Percentiles rank a stretch among this genome's conserved stretches.
phyloP scores from a whole-genome alignment of 2,113 vertebrate genomes.

The Oreotrochilus melanogaster region DNA sequence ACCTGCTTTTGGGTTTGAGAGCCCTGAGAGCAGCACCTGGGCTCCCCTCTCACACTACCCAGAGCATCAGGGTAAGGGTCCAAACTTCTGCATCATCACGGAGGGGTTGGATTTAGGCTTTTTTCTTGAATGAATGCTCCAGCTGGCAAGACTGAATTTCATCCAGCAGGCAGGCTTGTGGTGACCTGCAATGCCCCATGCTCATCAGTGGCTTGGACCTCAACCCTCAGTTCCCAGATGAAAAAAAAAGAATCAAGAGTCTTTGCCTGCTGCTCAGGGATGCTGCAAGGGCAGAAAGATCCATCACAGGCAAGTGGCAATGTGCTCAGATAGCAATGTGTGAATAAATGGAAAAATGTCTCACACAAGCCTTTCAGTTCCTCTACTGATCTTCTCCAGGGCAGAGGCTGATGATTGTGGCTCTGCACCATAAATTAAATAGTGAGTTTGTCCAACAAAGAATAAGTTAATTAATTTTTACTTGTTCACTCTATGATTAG shows the following conservation, averaged over 20 bases:
- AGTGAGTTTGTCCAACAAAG: slow-evolving; percentile 3
- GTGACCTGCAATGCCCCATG: background rate
- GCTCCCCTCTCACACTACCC: background rate
- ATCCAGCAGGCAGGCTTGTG: background rate
- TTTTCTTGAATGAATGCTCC: background rate
- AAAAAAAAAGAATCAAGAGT: background rate
- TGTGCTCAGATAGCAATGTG: rapidly evolving
- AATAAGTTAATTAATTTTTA: background rate
- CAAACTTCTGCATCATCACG: background rate
- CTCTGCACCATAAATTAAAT: background rate
- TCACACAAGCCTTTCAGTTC: background rate
- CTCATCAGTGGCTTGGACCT: background rate
- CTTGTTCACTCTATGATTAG: background rate
- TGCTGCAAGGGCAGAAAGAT: background rate
- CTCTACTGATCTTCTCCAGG: background rate
- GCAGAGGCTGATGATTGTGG: background rate
- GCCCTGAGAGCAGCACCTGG: background rate
- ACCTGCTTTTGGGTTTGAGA: background rate
- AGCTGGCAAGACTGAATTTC: background rate
- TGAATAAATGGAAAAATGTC: slow-evolving; percentile 1
- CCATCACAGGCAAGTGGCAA: background rate
- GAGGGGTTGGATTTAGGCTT: background rate
- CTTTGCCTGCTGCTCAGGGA: background rate
- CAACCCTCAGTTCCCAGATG: background rate
- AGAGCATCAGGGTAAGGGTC: background rate